A percentile compares a stretch with the other conserved stretches of the same genome.
Evolutionary conservation across 2,113 vertebrate genomes (phyloP).

Genomic region (Notothenia coriiceps): DNA sequence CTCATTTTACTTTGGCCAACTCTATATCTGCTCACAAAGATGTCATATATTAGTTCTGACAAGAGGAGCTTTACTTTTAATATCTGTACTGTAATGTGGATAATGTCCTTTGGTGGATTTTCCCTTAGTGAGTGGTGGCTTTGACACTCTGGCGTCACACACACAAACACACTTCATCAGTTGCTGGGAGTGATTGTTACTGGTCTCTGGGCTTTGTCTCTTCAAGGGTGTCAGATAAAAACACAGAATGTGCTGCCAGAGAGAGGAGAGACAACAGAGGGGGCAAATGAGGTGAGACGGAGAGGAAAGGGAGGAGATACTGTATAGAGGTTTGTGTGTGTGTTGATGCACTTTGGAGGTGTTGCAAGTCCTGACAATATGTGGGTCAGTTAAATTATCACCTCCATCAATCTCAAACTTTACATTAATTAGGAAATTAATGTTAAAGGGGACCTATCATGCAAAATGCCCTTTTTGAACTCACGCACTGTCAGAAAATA

Average conservation of each 20-base stretch:
- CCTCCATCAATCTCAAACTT: not conserved
- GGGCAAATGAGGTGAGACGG: not conserved
- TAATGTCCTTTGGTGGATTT: not conserved
- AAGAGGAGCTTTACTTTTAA: not conserved
- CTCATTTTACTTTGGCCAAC: not conserved
- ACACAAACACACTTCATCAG: constrained; percentile 14
- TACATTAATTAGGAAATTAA: not conserved
- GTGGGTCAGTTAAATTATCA: not conserved
- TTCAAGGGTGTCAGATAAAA: constrained; percentile 30
- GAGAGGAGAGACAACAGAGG: not conserved
- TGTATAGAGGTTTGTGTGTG: no score
- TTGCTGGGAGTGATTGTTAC: not conserved
- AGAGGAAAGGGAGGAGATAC: not conserved
- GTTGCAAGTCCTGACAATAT: not conserved
- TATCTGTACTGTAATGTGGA: not conserved
- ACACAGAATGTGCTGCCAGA: constrained; percentile 24
- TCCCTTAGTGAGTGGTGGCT: not conserved
- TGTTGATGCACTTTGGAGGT: not conserved
- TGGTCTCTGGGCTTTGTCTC: constrained; percentile 42
- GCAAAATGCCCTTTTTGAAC: no score
- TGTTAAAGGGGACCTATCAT: no score
- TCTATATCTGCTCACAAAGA: not conserved
- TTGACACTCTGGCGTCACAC: not conserved
- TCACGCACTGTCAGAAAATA: no score
- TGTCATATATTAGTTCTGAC: not conserved